Evolutionary conservation across 1,140 invertebrate genomes (phyloP).

Genomic region (Meloidogyne chitwoodi): DNA sequence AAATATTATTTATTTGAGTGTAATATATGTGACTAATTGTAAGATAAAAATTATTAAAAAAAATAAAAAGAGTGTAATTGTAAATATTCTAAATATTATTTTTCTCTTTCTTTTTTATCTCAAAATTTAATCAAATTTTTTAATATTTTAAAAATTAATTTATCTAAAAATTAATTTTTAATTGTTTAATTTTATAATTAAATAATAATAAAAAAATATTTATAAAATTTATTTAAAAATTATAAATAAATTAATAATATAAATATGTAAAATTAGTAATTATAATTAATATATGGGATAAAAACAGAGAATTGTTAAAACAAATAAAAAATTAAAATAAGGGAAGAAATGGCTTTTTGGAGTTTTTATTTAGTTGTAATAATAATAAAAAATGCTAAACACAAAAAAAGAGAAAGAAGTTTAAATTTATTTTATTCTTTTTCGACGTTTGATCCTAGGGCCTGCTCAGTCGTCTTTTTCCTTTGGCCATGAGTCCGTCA

Average conservation of each 20-base stretch:
- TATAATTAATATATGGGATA: too few species aligned
- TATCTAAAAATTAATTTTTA: too few species aligned
- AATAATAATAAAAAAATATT: too few species aligned
- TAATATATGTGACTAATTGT: too few species aligned
- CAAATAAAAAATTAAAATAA: neutral
- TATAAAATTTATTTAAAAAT: too few species aligned
- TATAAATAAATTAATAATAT: too few species aligned
- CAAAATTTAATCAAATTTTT: too few species aligned
- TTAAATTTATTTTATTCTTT: neutral
- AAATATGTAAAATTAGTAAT: too few species aligned
- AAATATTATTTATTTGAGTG: neutral
- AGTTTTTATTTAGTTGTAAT: neutral
- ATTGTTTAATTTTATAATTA: too few species aligned
- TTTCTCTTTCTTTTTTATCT: neutral
- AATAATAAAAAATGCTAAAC: neutral
- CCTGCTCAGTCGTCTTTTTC: constrained; percentile 12
- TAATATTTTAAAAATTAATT: too few species aligned
- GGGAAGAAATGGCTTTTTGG: neutral
- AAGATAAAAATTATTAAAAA: neutral
- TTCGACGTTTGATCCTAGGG: constrained; percentile 24
- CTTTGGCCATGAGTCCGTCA: constrained; percentile 20
- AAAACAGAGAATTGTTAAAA: neutral
- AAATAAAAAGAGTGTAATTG: neutral
- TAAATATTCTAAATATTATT: neutral
- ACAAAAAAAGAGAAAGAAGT: neutral